These are phyloP conservation scores for Philereme vetulata DNA, from an alignment of 2,888 invertebrate species.

Conservation along the genomic window DNA sequence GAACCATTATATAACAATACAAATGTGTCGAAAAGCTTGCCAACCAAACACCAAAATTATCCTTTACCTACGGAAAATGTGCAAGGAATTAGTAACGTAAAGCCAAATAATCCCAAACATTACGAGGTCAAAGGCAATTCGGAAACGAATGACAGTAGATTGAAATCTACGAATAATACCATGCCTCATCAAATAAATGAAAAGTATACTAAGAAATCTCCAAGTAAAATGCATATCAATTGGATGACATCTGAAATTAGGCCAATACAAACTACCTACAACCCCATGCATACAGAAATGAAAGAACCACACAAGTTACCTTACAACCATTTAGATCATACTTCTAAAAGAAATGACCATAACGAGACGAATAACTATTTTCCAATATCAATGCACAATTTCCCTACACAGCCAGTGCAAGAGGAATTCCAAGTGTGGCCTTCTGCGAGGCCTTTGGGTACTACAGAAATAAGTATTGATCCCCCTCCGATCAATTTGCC, in stretches of 20 bases:
- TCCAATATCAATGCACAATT: slow-evolving; percentile 74
- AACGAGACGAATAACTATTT: slow-evolving; percentile 67
- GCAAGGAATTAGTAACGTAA: slow-evolving; percentile 53
- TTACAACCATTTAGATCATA: slow-evolving; percentile 58
- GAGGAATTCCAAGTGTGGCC: slow-evolving; percentile 78
- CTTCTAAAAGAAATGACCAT: slow-evolving; percentile 64
- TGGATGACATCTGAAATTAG: slow-evolving; percentile 81
- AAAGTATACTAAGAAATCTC: slow-evolving; percentile 75
- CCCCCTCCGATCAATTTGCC: slow-evolving; percentile 78
- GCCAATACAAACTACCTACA: slow-evolving; percentile 68
- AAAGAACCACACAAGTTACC: slow-evolving; percentile 63
- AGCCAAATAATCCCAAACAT: slow-evolving; percentile 57
- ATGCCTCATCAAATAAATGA: slow-evolving; percentile 60
- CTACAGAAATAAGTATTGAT: slow-evolving; percentile 77
- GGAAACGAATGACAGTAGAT: slow-evolving; percentile 47
- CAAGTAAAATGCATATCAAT: slow-evolving; percentile 78
- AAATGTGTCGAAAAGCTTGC: slow-evolving; percentile 59
- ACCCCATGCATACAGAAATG: slow-evolving; percentile 51
- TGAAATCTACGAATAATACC: slow-evolving; percentile 56
- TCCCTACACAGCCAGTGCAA: slow-evolving; percentile 63
- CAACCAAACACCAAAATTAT: slow-evolving; percentile 67
- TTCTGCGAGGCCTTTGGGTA: slow-evolving; percentile 69
- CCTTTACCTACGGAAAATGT: slow-evolving; percentile 52
- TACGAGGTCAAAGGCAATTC: slow-evolving; percentile 60
- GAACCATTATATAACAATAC: slow-evolving; percentile 74